Percentiles rank a stretch among this genome's conserved stretches.
Conservation (phyloP, 2,888 invertebrate genomes). For the Auanema sp. region DNA sequence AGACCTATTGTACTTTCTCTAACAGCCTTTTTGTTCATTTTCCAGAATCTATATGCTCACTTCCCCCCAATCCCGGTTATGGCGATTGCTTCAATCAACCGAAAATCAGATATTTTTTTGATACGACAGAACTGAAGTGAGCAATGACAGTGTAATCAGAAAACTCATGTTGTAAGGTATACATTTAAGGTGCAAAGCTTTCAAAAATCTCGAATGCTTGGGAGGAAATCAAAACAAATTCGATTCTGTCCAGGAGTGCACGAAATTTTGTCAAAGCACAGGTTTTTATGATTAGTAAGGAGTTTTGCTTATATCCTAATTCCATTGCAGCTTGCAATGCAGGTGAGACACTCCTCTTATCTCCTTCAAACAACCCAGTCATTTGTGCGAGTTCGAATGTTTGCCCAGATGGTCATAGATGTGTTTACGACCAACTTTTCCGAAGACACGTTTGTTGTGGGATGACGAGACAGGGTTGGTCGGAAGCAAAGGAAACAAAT, state of each 20-base stretch:
- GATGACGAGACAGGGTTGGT: constrained; percentile 12
- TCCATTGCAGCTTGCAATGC: constrained; percentile 27
- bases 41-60: constrained; percentile 39
- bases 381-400: constrained; percentile 19
- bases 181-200: constrained; percentile 37
- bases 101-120: constrained; percentile 35
- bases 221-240: constrained; percentile 39
- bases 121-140: constrained; percentile 33
- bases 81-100: constrained; percentile 38
- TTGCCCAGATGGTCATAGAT: constrained; percentile 36
- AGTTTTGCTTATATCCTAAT: background rate
- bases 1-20: background rate
- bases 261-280: constrained; percentile 37
- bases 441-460: constrained; percentile 43
- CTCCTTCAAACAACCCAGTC: constrained; percentile 33
- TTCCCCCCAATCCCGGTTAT: constrained; percentile 42
- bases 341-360: constrained; percentile 32
- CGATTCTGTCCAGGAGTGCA: constrained; percentile 31
- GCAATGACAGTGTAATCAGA: background rate
- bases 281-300: constrained; percentile 1
- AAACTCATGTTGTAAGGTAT: background rate
- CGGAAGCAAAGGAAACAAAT: constrained; percentile 1
- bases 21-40: background rate
- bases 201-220: constrained; percentile 35
- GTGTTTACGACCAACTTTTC: constrained; percentile 41